Percentiles rank a stretch among this genome's conserved stretches.
These are phyloP conservation scores for Xenopus petersii DNA, from an alignment of 2,797 vertebrate species.

Conservation along the genomic window DNA sequence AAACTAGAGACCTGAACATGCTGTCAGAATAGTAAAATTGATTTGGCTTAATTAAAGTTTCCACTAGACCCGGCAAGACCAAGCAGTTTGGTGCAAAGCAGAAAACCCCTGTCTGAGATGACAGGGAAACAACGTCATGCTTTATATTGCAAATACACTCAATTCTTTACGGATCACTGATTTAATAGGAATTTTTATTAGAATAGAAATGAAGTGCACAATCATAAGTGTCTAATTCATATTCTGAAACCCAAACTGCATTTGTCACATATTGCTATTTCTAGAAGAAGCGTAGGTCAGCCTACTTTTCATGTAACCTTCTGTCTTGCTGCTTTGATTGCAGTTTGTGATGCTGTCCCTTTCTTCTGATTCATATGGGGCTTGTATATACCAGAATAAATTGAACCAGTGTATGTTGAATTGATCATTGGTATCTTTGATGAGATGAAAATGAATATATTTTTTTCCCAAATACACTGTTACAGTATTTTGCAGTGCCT, in stretches of 20 bases:
- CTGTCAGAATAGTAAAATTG: not conserved
- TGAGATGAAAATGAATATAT: not conserved
- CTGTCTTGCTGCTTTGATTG: not conserved
- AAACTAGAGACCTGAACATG: not conserved
- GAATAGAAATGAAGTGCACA: not conserved
- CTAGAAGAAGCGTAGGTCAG: not conserved
- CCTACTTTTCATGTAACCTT: not conserved
- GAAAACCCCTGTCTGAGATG: not conserved
- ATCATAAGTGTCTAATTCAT: not conserved
- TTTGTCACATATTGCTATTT: not conserved
- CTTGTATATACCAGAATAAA: not conserved
- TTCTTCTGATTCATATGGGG: not conserved
- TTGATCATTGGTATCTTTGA: not conserved
- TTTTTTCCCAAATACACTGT: not conserved
- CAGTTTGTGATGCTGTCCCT: not conserved
- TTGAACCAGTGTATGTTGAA: not conserved
- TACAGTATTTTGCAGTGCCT: not conserved
- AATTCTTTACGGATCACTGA: not conserved
- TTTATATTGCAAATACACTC: constrained; percentile 5
- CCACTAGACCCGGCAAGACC: not conserved
- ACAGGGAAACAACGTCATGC: not conserved
- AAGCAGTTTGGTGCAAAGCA: not conserved
- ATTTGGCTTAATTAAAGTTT: not conserved
- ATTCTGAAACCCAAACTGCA: not conserved
- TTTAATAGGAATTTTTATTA: not conserved